Evolutionary conservation across 2,888 invertebrate species (phyloP).

Genomic region (Agrilus biguttatus): DNA sequence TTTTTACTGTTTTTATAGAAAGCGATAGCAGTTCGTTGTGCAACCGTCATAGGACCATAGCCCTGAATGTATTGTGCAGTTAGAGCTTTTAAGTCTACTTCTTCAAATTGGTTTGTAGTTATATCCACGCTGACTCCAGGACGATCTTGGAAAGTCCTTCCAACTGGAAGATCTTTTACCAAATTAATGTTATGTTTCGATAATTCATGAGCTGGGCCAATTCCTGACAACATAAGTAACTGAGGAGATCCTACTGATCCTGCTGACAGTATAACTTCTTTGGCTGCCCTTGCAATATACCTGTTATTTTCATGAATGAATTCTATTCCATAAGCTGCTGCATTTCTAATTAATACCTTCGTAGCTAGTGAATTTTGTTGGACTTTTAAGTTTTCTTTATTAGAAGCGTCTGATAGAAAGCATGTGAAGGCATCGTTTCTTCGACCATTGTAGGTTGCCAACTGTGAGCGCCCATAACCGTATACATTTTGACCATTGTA

Average conservation of each 20-base stretch:
- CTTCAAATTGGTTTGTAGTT: no score
- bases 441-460: conserved; percentile 43
- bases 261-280: conserved; percentile 58
- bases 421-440: conserved; percentile 44
- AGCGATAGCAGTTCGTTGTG: background rate
- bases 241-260: conserved; percentile 50
- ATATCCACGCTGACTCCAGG: conserved; percentile 8
- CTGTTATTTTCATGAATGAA: conserved; percentile 32
- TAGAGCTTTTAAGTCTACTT: no score
- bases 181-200: conserved; percentile 10
- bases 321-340: conserved; percentile 39
- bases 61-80: conserved; percentile 10
- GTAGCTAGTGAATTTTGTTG: conserved; percentile 38
- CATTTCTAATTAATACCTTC: conserved; percentile 36
- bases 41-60: conserved; percentile 7
- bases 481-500: conserved; percentile 45
- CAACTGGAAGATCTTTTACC: conserved; percentile 13
- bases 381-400: conserved; percentile 41
- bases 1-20: no score
- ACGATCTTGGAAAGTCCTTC: conserved; percentile 13
- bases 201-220: conserved; percentile 14
- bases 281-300: conserved; percentile 37
- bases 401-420: conserved; percentile 38
- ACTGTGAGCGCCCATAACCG: conserved; percentile 48
- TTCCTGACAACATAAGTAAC: conserved; percentile 16